phyloP scores from a whole-genome alignment of 2,113 vertebrate genomes.

The Anoplopoma fimbria region DNA sequence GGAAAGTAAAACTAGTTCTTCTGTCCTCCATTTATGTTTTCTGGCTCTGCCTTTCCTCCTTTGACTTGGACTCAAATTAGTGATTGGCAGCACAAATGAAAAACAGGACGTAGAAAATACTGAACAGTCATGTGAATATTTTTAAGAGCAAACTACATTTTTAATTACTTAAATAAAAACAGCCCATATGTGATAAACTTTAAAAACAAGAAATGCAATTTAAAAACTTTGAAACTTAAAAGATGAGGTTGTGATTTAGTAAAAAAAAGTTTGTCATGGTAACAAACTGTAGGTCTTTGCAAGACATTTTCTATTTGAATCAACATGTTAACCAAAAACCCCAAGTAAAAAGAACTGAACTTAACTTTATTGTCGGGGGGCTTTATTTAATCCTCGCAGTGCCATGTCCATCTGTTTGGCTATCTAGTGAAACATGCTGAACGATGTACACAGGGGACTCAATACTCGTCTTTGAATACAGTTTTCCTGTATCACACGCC shows the following conservation, averaged over 20 bases:
- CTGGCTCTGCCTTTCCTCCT: background rate
- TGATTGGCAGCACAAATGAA: no score
- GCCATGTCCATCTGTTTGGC: conserved; percentile 30
- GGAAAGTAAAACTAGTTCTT: background rate
- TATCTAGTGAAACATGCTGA: background rate
- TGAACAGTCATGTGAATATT: background rate
- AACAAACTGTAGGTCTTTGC: background rate
- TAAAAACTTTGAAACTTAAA: background rate
- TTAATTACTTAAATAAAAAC: background rate
- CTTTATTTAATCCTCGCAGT: conserved; percentile 21
- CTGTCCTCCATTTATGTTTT: background rate
- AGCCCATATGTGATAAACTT: background rate
- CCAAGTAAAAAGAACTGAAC: conserved; percentile 7
- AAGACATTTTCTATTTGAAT: background rate
- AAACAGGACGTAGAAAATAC: no score
- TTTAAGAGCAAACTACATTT: no score
- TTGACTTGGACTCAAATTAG: background rate
- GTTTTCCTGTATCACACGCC: conserved; percentile 21
- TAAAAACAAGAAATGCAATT: background rate
- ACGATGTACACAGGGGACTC: background rate
- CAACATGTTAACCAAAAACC: conserved; percentile 3
- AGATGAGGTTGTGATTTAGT: background rate
- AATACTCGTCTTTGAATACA: background rate
- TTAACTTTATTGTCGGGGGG: conserved; percentile 10
- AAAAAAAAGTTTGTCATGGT: background rate